Conservation (phyloP, 2,113 vertebrate genomes). For the pig (Sus scrofa) region DNA sequence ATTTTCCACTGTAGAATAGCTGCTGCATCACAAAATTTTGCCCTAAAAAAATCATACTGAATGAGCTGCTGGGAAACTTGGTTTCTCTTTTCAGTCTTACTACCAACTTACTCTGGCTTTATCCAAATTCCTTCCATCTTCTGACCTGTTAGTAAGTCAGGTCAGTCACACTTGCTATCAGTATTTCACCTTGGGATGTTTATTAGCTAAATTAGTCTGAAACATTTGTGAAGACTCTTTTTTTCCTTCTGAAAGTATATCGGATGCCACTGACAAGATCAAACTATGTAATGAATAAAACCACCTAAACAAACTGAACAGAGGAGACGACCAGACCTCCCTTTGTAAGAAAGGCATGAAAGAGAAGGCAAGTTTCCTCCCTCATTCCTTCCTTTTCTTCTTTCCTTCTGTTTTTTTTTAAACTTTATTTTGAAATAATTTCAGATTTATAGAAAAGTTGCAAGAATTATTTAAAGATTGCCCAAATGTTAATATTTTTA, state of each 20-base stretch:
- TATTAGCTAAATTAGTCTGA: slow-evolving; percentile 27
- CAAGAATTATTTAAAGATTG: slow-evolving; percentile 6
- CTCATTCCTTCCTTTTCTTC: background rate
- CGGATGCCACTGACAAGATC: background rate
- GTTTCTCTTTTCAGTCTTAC: background rate
- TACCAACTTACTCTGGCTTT: background rate
- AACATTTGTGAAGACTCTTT: slow-evolving; percentile 12
- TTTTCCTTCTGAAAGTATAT: background rate
- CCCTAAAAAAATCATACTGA: slow-evolving; percentile 18
- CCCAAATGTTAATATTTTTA: background rate
- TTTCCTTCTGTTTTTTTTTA: background rate
- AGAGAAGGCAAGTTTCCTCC: background rate
- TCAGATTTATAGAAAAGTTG: slow-evolving; percentile 50
- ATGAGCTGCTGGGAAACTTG: background rate
- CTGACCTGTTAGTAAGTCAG: background rate
- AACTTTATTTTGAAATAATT: slow-evolving; percentile 53
- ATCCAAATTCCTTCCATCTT: background rate
- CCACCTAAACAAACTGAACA: background rate
- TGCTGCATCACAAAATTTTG: background rate
- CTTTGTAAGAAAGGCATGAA: background rate
- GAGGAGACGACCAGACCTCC: background rate
- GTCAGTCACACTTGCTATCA: background rate
- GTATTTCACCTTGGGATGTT: slow-evolving; percentile 25
- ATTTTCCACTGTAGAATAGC: slow-evolving; percentile 41
- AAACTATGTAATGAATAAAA: slow-evolving; percentile 3